Conservation (phyloP, 2,888 invertebrate genomes). For the Exephanes ischioxanthus region DNA sequence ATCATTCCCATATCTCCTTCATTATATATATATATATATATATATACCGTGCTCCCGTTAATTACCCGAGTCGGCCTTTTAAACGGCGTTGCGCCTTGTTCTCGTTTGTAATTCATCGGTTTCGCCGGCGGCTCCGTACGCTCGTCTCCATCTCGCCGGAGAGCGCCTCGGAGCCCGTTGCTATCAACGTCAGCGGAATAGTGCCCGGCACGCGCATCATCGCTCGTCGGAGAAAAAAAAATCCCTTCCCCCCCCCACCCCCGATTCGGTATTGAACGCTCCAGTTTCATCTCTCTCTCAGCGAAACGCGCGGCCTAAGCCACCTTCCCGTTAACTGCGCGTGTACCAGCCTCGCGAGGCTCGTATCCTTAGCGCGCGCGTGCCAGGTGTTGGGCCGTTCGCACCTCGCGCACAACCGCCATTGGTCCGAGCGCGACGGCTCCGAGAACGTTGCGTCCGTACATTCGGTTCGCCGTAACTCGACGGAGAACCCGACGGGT, state of each 20-base stretch:
- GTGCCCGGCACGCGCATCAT: slow-evolving; percentile 37
- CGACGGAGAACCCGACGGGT: not conserved
- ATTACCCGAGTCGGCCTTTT: slow-evolving; percentile 64
- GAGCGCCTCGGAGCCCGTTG: not conserved
- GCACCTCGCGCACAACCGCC: slow-evolving; percentile 31
- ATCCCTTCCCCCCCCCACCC: no score
- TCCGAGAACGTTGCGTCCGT: not conserved
- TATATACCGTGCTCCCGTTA: slow-evolving; percentile 58
- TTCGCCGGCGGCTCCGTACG: slow-evolving; percentile 55
- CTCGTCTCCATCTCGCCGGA: slow-evolving; percentile 21
- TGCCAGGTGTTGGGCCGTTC: slow-evolving; percentile 47
- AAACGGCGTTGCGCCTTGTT: slow-evolving; percentile 66
- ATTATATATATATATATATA: not conserved
- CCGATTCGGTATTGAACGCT: slow-evolving; percentile 35
- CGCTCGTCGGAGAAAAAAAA: not conserved
- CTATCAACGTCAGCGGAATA: slow-evolving; percentile 6
- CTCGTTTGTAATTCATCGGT: slow-evolving; percentile 66
- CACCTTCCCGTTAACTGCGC: slow-evolving; percentile 27
- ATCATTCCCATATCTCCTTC: not conserved
- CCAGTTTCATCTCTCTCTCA: slow-evolving; percentile 36
- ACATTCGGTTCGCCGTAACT: slow-evolving; percentile 48
- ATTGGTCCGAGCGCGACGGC: slow-evolving; percentile 15
- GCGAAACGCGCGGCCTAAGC: slow-evolving; percentile 14
- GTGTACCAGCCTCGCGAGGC: not conserved
- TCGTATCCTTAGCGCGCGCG: slow-evolving; percentile 22